Conservation (phyloP, 2,113 vertebrate genomes). For the Gambusia affinis region DNA sequence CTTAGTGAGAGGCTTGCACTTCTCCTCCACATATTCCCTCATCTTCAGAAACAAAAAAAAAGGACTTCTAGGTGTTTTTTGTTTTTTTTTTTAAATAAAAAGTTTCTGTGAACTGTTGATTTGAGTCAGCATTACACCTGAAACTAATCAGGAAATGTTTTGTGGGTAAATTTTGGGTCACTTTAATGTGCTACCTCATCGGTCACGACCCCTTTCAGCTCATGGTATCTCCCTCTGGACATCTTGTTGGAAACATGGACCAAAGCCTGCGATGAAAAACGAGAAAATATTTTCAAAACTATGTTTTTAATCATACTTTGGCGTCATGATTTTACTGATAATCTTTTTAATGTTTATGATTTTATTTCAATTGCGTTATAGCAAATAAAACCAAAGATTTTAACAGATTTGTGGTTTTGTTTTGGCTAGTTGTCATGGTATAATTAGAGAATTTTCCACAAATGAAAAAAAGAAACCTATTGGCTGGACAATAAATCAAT, state of each 20-base stretch:
- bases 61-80: background rate
- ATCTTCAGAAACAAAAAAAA: constrained; percentile 44
- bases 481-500: too few species aligned
- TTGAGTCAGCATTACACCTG: background rate
- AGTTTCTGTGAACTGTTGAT: background rate
- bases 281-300: background rate
- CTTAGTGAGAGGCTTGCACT: constrained; percentile 31
- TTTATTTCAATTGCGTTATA: background rate
- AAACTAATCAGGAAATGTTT: background rate
- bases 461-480: background rate
- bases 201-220: constrained; percentile 57
- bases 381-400: background rate
- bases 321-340: background rate
- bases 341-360: background rate
- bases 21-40: constrained; percentile 48
- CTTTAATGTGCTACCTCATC: constrained; percentile 51
- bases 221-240: constrained; percentile 56
- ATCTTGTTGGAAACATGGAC: constrained; percentile 64
- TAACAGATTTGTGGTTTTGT: too few species aligned
- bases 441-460: background rate
- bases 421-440: background rate
- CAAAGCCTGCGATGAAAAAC: constrained; percentile 55
- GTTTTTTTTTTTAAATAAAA: background rate
- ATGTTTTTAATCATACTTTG: too few species aligned
- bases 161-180: background rate